Percentiles rank a stretch among this genome's conserved stretches.
Evolutionary conservation across 2,797 vertebrate genomes (phyloP).

Genomic region (Spinus olivaceus): DNA sequence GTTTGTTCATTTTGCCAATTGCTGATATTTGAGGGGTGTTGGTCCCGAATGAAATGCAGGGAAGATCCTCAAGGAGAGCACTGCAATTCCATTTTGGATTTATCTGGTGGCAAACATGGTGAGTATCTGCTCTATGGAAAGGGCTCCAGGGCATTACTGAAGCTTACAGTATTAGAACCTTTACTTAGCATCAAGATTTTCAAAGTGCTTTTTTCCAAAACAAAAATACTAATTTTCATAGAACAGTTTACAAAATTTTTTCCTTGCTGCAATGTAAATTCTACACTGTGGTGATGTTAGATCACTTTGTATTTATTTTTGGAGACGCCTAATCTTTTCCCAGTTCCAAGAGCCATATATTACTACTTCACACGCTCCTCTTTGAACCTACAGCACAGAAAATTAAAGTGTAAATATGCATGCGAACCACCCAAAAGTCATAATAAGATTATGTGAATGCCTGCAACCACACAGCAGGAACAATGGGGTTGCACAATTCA

Average conservation of each 20-base stretch:
- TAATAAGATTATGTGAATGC: constrained; percentile 36
- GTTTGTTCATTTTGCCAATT: neutral
- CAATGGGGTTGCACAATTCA: constrained; percentile 34
- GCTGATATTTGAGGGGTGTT: neutral
- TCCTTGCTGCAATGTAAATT: neutral
- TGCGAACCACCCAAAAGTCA: neutral
- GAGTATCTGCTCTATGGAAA: neutral
- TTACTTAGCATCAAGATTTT: neutral
- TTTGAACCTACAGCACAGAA: constrained; percentile 40
- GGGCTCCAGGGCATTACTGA: neutral
- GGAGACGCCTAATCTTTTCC: neutral
- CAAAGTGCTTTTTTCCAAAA: neutral
- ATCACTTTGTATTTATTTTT: neutral
- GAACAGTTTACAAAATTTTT: neutral
- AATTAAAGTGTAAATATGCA: constrained; percentile 6
- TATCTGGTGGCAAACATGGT: neutral
- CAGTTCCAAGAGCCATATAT: neutral
- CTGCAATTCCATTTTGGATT: neutral
- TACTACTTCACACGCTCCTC: neutral
- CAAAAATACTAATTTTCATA: neutral
- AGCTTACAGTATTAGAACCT: neutral
- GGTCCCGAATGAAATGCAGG: neutral
- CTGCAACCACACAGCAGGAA: constrained; percentile 45
- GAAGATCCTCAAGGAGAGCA: neutral
- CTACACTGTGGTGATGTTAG: neutral